Percentiles rank a stretch among this genome's conserved stretches.
Conservation (phyloP, 2,888 invertebrate genomes). For the Harpalus rubripes region DNA sequence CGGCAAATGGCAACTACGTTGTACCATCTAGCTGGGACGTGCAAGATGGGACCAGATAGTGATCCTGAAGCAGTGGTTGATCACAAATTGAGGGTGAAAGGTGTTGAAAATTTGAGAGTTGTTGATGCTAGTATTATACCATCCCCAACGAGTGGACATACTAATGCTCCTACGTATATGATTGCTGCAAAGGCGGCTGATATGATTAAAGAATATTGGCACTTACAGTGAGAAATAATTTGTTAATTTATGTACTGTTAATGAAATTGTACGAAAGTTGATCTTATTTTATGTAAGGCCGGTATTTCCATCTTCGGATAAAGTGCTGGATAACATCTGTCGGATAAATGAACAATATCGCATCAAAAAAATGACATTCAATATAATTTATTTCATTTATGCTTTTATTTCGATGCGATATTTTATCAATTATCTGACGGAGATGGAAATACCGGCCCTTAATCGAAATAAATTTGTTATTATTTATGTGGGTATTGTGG, state of each 20-base stretch:
- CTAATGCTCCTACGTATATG: slow-evolving; percentile 88
- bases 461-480: too few relatives aligned
- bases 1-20: slow-evolving; percentile 81
- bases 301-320: too few relatives aligned
- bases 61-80: slow-evolving; percentile 82
- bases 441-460: too few relatives aligned
- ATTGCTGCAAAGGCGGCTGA: slow-evolving; percentile 89
- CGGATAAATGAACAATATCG: too few relatives aligned
- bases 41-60: slow-evolving; percentile 82
- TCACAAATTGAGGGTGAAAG: slow-evolving; percentile 80
- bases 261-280: too few relatives aligned
- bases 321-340: too few relatives aligned
- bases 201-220: slow-evolving; percentile 82
- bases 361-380: too few relatives aligned
- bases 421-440: too few relatives aligned
- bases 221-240: neutral
- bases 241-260: neutral
- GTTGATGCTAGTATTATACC: slow-evolving; percentile 83
- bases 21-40: slow-evolving; percentile 84
- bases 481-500: too few relatives aligned
- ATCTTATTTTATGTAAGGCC: too few relatives aligned
- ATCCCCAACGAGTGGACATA: slow-evolving; percentile 80
- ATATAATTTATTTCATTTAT: too few relatives aligned
- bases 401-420: too few relatives aligned
- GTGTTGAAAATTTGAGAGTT: slow-evolving; percentile 80